phyloP scores from a whole-genome alignment of 2,797 vertebrate genomes.

The Graptemys geographica region DNA sequence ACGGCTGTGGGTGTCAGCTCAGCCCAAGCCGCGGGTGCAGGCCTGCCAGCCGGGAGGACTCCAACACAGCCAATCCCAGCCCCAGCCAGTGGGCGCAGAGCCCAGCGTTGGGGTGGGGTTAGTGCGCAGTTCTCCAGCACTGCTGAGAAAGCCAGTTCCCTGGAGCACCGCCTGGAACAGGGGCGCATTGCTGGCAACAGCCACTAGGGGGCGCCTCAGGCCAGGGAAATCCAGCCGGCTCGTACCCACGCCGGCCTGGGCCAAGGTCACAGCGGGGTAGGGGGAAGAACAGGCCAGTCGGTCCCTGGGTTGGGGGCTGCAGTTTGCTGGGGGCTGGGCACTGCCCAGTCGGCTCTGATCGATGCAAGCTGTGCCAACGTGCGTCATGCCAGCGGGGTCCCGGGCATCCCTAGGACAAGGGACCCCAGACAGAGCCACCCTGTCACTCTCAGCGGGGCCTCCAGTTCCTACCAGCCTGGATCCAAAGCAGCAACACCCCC shows the following conservation, averaged over 20 bases:
- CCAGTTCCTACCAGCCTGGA: too few species aligned
- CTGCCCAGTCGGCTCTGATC: not conserved
- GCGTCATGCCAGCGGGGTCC: too few species aligned
- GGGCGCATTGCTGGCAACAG: not conserved
- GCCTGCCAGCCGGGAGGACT: not conserved
- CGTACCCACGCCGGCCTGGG: too few species aligned
- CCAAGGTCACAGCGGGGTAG: too few species aligned
- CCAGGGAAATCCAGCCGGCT: not conserved
- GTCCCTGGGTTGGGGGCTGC: too few species aligned
- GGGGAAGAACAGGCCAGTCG: too few species aligned
- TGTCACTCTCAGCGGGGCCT: too few species aligned
- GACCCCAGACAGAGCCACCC: not conserved
- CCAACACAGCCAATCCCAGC: not conserved
- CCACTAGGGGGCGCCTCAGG: not conserved
- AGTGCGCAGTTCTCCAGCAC: not conserved
- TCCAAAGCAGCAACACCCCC: too few species aligned
- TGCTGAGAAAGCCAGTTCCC: not conserved
- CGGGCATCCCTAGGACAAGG: too few species aligned
- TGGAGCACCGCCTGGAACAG: too few species aligned
- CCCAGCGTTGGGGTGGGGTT: fast-evolving
- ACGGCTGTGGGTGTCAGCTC: not conserved
- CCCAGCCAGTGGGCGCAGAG: not conserved
- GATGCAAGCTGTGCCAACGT: not conserved
- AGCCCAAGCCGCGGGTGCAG: not conserved
- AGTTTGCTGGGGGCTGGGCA: not conserved